phyloP scores from a whole-genome alignment of 2,113 vertebrate species.

The Planiliza haematocheilus region DNA sequence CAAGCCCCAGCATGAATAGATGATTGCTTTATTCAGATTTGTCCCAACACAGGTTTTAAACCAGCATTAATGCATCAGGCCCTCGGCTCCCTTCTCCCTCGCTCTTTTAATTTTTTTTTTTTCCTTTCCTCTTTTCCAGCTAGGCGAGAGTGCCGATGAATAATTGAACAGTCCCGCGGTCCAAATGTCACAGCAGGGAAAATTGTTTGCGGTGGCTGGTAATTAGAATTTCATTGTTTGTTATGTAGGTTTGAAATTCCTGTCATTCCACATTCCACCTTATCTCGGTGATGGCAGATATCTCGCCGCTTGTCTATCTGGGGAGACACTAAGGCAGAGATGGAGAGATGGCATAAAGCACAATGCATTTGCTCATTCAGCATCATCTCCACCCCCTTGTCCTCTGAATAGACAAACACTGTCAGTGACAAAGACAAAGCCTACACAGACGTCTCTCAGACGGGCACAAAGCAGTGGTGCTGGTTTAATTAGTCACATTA shows the following conservation, averaged over 20 bases:
- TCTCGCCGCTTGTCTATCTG: slow-evolving; percentile 43
- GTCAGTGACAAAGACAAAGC: slow-evolving; percentile 26
- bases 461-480: slow-evolving; percentile 19
- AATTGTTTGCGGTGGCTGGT: slow-evolving; percentile 81
- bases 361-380: slow-evolving; percentile 61
- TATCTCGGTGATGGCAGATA: slow-evolving; percentile 66
- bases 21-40: slow-evolving; percentile 81
- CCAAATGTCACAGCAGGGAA: slow-evolving; percentile 85
- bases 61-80: slow-evolving; percentile 68
- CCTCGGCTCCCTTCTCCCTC: slow-evolving; percentile 39
- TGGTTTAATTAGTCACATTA: slow-evolving; percentile 14
- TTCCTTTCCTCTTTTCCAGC: slow-evolving; percentile 5
- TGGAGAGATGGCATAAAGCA: slow-evolving; percentile 57
- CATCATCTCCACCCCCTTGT: slow-evolving; percentile 32
- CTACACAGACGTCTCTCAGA: neutral
- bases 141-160: slow-evolving; percentile 76
- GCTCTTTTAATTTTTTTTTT: slow-evolving; percentile 56
- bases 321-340: slow-evolving; percentile 50
- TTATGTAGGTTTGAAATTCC: slow-evolving; percentile 80
- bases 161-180: slow-evolving; percentile 83
- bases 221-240: slow-evolving; percentile 85
- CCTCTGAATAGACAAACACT: slow-evolving; percentile 1
- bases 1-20: slow-evolving; percentile 70
- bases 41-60: slow-evolving; percentile 74
- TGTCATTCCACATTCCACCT: slow-evolving; percentile 73